These are phyloP conservation scores for Orius insidiosus DNA, from an alignment of 1,140 invertebrate genomes.

Conservation along the genomic window DNA sequence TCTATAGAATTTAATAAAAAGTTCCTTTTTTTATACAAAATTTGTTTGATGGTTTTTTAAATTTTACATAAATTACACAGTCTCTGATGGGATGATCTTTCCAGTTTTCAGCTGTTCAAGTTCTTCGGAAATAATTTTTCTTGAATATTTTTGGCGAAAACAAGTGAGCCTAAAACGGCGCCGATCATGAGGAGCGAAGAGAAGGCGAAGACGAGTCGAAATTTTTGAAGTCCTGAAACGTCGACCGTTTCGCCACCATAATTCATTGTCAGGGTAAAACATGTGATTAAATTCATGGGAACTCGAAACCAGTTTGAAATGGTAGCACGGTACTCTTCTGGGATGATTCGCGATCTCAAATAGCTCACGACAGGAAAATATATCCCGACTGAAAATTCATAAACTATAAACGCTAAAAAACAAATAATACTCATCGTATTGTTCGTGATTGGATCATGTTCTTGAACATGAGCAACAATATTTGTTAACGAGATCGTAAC, in stretches of 20 bases:
- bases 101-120: conserved; percentile 12
- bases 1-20: too few species aligned
- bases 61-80: too few species aligned
- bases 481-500: conserved; percentile 15
- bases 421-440: conserved; percentile 25
- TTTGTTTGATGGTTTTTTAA: neutral
- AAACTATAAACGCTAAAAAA: conserved; percentile 39
- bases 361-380: conserved; percentile 42
- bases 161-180: conserved; percentile 4
- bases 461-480: conserved; percentile 13
- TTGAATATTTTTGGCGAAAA: conserved; percentile 15
- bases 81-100: conserved; percentile 12
- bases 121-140: conserved; percentile 15
- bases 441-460: conserved; percentile 11
- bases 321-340: conserved; percentile 39
- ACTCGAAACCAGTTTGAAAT: conserved; percentile 41
- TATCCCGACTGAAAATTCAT: conserved; percentile 40
- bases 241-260: conserved; percentile 6
- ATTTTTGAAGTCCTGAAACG: conserved; percentile 12
- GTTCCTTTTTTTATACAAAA: too few species aligned
- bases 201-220: conserved; percentile 10
- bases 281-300: conserved; percentile 38
- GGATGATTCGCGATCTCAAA: conserved; percentile 42
- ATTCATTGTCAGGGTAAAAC: conserved; percentile 28
- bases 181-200: conserved; percentile 10